Evolutionary conservation across 2,888 invertebrate genomes (phyloP).

Genomic region (Drosophila pseudotalamancana): DNA sequence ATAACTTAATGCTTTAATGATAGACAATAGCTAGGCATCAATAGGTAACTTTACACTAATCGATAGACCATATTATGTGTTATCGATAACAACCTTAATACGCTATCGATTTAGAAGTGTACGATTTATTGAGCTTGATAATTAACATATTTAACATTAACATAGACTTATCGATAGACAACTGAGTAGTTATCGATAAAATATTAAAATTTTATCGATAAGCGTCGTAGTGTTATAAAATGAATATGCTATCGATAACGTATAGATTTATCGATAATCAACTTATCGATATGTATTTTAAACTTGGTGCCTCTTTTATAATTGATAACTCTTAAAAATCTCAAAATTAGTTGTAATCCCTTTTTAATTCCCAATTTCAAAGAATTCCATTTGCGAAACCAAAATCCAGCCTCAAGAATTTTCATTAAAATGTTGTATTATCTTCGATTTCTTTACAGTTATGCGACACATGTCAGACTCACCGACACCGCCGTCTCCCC

Average conservation of each 20-base stretch:
- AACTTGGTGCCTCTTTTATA: too few species aligned
- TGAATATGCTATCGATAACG: background rate
- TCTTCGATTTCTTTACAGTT: slow-evolving; percentile 73
- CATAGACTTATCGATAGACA: background rate
- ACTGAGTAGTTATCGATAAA: too few species aligned
- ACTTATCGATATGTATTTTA: background rate
- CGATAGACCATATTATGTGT: background rate
- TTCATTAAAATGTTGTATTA: slow-evolving; percentile 6
- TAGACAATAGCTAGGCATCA: background rate
- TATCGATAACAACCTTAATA: background rate
- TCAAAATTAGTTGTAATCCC: background rate
- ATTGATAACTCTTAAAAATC: background rate
- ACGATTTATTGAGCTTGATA: too few species aligned
- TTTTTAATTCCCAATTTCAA: background rate
- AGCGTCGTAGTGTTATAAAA: too few species aligned
- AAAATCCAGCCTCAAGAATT: background rate
- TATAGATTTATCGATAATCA: background rate
- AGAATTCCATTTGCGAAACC: background rate
- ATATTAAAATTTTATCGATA: too few species aligned
- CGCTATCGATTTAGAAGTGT: too few species aligned
- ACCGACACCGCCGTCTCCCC: slow-evolving; percentile 83
- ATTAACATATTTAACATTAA: too few species aligned
- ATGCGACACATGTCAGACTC: slow-evolving; percentile 84
- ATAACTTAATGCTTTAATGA: background rate
- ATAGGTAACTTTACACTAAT: background rate